Evolutionary conservation across 2,113 vertebrate species (phyloP), one percentile per base, ranked within the genome.

Genomic region (Passerina amoena): DNA sequence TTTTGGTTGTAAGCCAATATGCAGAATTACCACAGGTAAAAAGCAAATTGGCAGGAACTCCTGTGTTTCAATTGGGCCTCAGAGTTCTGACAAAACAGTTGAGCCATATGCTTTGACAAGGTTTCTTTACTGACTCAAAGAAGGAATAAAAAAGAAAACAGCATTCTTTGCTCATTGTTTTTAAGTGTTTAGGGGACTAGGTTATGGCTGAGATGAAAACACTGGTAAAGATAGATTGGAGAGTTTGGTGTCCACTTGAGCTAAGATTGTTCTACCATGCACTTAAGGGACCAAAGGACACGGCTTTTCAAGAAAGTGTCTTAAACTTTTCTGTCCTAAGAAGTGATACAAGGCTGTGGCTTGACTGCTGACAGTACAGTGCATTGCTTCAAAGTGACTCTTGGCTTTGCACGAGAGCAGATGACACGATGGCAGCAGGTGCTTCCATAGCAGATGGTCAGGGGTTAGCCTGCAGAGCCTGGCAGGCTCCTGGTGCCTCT

Each of bases 371-470:
- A 6, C 50, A 61, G 4, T 21, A 1, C 4, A 38, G 50, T 70
- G 2, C 33, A 27, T 69, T 27, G 1, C 61, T 82, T 85, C 28
- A 63, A 1, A 12, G 56, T 51, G 80, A 21, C 40, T 89, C 70
- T 68, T 84, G 65, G 48, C 81, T 82, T 92, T 94, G 86, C 89
- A 42, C 0, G 0, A 44, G 65, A 0, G 0, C 2, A 5, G 70
- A 45, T 96, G 95, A 92, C 94, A 89, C 15, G 45, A 50, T 30
- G 70, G 48, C 95, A 95, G 81, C 5, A 3, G 70, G 66, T 89
- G n/a, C 70, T 96, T 88, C 86, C 81, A 76, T 3, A 84, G 73
- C 96, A 96, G 96, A 97, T 96, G 96, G 96, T 94, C 89, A 96
- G 53, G 7, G 9, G 57, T 65, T 51, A 33, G 45, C 92, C 91